A percentile compares a stretch with the other conserved stretches of the same genome.
Conservation (phyloP, 2,888 invertebrate genomes). For the Xestoiulus laeticollis region DNA sequence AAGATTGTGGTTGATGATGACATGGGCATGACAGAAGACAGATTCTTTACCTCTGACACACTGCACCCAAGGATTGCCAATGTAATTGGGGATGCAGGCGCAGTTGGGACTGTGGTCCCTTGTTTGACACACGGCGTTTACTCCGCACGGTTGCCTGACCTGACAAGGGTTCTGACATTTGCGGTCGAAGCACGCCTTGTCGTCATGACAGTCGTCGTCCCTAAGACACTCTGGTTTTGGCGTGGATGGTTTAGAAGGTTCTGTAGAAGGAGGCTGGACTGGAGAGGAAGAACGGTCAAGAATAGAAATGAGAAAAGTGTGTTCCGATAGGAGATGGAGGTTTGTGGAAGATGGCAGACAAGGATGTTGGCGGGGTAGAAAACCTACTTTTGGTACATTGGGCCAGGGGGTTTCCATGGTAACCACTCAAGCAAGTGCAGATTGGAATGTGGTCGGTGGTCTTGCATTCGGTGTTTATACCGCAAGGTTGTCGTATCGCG, state of each 20-base stretch:
- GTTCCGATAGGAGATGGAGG: too few relatives aligned
- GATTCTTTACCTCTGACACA: too few relatives aligned
- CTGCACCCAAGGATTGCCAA: constrained; percentile 58
- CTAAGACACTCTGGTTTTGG: constrained; percentile 54
- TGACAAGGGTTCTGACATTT: constrained; percentile 79
- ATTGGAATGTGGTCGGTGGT: constrained; percentile 74
- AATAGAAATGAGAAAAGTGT: too few relatives aligned
- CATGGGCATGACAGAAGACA: too few relatives aligned
- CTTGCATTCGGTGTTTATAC: constrained; percentile 69
- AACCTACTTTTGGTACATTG: too few relatives aligned
- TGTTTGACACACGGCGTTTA: constrained; percentile 60
- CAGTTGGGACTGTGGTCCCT: constrained; percentile 56
- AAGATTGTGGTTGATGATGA: too few relatives aligned
- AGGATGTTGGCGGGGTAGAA: too few relatives aligned
- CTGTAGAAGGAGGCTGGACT: too few relatives aligned
- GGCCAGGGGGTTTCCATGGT: constrained; percentile 54
- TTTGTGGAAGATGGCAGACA: too few relatives aligned
- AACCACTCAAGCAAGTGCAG: constrained; percentile 78
- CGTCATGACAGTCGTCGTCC: constrained; percentile 66
- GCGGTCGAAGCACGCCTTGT: constrained; percentile 80
- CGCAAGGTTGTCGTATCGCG: constrained; percentile 54
- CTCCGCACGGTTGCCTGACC: constrained; percentile 59
- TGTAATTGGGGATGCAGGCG: constrained; percentile 59
- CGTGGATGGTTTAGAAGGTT: too few relatives aligned
- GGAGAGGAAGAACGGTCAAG: too few relatives aligned